Conservation (phyloP, 2,113 vertebrate genomes). For the Macaca fascicularis region DNA sequence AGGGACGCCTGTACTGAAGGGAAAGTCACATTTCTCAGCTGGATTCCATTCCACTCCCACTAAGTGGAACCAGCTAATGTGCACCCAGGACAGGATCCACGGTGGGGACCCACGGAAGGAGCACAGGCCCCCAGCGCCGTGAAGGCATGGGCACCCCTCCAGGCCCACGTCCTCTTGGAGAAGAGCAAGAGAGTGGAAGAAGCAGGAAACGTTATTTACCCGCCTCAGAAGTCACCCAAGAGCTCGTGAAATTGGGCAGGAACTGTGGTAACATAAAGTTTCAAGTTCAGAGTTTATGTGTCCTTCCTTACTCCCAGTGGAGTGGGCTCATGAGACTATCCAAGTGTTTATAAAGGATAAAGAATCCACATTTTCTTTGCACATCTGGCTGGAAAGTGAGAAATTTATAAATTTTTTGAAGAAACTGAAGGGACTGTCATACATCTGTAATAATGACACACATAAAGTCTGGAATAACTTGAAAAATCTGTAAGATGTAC, state of each 20-base stretch:
- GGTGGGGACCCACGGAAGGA: not conserved
- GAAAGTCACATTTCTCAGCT: not conserved
- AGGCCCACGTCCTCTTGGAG: not conserved
- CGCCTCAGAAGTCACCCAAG: not conserved
- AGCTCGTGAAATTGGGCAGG: not conserved
- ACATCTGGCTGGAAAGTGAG: not conserved
- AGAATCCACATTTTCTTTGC: not conserved
- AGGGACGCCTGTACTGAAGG: not conserved
- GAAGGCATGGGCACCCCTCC: no score
- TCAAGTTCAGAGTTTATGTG: not conserved
- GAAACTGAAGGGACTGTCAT: not conserved
- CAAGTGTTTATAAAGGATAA: not conserved
- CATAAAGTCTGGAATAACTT: not conserved
- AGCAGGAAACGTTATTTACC: not conserved
- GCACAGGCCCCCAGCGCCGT: accelerated
- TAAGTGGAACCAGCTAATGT: not conserved
- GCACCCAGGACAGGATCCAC: no score
- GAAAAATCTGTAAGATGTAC: not conserved
- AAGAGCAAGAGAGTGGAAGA: not conserved
- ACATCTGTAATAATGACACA: not conserved
- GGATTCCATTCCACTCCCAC: not conserved
- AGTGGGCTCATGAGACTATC: not conserved
- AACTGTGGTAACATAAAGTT: not conserved
- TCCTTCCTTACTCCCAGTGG: not conserved
- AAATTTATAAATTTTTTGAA: not conserved